Percentiles rank a stretch among this genome's conserved stretches.
These are phyloP conservation scores for Eulemur albifrons DNA, from an alignment of 2,797 vertebrate species.

Conservation along the genomic window DNA sequence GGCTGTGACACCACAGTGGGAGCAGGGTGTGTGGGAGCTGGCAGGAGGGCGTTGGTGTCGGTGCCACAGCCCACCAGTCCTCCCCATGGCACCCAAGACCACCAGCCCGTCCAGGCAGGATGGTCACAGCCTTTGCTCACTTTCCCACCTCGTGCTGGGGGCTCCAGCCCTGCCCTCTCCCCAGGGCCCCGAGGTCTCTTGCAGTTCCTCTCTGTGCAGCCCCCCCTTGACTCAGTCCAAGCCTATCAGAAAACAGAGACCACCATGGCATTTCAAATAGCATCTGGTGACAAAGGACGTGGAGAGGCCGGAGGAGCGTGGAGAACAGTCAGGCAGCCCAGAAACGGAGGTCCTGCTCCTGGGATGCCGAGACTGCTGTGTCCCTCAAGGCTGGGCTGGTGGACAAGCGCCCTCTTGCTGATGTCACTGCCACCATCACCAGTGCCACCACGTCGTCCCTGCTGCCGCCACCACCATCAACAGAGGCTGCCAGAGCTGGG, in stretches of 20 bases:
- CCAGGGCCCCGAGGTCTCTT: not conserved
- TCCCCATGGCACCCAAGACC: not conserved
- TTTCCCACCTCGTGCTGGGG: not conserved
- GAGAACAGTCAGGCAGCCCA: not conserved
- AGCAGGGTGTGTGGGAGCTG: not conserved
- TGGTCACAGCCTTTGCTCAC: not conserved
- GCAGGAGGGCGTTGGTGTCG: fast-evolving
- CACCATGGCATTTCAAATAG: fast-evolving
- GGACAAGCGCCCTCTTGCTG: not conserved
- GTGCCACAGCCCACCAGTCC: too few species aligned
- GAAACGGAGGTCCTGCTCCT: not conserved
- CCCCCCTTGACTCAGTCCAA: not conserved
- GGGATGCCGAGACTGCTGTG: fast-evolving
- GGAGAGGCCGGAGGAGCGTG: not conserved
- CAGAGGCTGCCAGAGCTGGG: not conserved
- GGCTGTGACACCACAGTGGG: fast-evolving
- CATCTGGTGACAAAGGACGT: not conserved
- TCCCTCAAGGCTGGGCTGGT: fast-evolving
- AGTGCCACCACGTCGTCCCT: not conserved
- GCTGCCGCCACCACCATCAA: not conserved
- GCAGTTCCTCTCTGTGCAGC: not conserved
- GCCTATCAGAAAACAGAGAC: not conserved
- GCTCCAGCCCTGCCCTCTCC: not conserved
- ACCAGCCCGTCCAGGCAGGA: not conserved
- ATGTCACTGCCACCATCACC: not conserved